These are phyloP conservation scores for Trachelipus rathkii DNA, from an alignment of 1,140 invertebrate genomes.

Conservation along the genomic window DNA sequence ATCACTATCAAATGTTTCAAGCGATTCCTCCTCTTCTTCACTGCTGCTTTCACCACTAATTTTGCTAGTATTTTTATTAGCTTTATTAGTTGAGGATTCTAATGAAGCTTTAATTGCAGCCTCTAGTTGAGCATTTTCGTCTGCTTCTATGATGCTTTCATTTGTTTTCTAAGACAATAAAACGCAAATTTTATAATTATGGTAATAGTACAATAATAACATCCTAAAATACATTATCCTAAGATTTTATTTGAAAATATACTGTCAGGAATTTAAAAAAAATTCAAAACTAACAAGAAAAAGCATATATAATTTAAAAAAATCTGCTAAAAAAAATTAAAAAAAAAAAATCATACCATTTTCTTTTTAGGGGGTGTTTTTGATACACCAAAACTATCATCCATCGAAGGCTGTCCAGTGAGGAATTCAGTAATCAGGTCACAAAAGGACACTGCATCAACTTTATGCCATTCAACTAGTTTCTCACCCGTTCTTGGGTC, in stretches of 20 bases:
- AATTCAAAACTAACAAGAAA: no score
- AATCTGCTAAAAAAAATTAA: neutral
- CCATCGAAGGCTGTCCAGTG: slow-evolving; percentile 29
- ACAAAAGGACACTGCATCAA: slow-evolving; percentile 56
- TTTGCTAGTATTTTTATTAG: slow-evolving; percentile 7
- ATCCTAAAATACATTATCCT: no score
- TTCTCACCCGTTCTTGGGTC: slow-evolving; percentile 70
- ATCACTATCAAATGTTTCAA: slow-evolving; percentile 51
- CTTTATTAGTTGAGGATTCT: slow-evolving; percentile 26
- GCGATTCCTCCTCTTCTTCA: slow-evolving; percentile 46
- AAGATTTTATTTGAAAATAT: no score
- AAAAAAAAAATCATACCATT: slow-evolving; percentile 16
- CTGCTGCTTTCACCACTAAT: slow-evolving; percentile 18
- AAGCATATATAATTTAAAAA: no score
- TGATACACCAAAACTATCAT: slow-evolving; percentile 35
- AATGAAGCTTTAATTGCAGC: slow-evolving; percentile 55
- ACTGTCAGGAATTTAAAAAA: no score
- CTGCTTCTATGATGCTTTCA: slow-evolving; percentile 51
- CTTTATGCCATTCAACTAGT: slow-evolving; percentile 56
- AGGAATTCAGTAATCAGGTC: slow-evolving; percentile 52
- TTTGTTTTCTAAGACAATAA: slow-evolving; percentile 23
- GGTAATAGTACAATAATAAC: no score
- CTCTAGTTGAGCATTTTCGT: slow-evolving; percentile 54
- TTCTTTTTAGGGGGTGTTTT: slow-evolving; percentile 18
- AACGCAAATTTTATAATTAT: neutral